A percentile compares a stretch with the other conserved stretches of the same genome.
These are phyloP conservation scores for Progne subis DNA, from an alignment of 2,113 vertebrate species.

Conservation along the genomic window DNA sequence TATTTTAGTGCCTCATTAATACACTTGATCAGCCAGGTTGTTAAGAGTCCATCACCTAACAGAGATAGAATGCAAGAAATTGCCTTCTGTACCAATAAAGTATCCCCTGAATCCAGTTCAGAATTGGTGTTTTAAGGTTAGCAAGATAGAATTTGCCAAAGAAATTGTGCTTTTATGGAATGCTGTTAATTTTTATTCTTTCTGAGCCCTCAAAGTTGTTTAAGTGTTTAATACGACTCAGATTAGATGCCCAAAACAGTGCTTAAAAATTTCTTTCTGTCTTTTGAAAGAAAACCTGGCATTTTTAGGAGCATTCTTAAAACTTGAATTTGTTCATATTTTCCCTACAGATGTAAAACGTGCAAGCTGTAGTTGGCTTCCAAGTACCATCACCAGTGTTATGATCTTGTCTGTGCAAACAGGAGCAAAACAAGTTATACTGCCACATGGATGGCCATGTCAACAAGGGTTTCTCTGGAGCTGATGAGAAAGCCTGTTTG, in stretches of 20 bases:
- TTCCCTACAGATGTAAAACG: not conserved
- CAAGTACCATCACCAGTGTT: not conserved
- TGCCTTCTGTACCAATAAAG: not conserved
- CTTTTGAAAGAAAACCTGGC: not conserved
- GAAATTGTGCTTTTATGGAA: not conserved
- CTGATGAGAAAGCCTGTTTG: not conserved
- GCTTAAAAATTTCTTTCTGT: not conserved
- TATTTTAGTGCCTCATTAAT: slow-evolving; percentile 62
- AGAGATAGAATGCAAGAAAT: slow-evolving; percentile 36
- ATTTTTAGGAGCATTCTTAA: not conserved
- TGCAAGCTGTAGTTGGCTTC: not conserved
- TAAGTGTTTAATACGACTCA: not conserved
- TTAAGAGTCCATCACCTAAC: slow-evolving; percentile 27
- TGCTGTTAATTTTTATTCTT: not conserved
- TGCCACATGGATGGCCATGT: not conserved
- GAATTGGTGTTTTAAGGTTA: not conserved
- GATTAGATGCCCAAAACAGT: not conserved
- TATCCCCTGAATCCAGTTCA: not conserved
- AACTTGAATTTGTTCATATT: not conserved
- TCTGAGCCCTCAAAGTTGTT: not conserved
- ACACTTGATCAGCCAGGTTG: slow-evolving; percentile 37
- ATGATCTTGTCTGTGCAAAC: not conserved
- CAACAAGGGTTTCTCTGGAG: not conserved
- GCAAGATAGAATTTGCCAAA: not conserved
- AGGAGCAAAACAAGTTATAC: not conserved